These are phyloP conservation scores for Noctua janthina DNA, from an alignment of 2,888 invertebrate genomes.

Conservation along the genomic window DNA sequence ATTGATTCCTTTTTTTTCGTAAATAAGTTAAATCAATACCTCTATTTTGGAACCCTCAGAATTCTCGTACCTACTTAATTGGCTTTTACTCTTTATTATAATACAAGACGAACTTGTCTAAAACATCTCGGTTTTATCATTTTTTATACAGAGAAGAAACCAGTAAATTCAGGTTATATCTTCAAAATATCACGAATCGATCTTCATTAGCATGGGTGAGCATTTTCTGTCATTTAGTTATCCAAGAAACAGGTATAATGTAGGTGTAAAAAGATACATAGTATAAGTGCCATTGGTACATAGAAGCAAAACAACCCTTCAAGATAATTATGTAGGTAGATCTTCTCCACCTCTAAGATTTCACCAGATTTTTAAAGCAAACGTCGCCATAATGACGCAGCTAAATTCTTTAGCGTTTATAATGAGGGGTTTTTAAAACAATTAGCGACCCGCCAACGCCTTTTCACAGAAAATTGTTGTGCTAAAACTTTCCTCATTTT, in stretches of 20 bases:
- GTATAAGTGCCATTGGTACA: neutral
- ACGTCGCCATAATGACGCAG: slow-evolving; percentile 22
- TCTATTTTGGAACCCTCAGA: neutral
- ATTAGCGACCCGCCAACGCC: neutral
- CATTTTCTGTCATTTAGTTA: neutral
- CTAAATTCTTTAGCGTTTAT: slow-evolving; percentile 33
- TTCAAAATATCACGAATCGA: neutral
- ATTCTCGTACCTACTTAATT: slow-evolving; percentile 1
- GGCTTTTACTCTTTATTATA: neutral
- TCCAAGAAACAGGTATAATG: neutral
- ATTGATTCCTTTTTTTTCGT: slow-evolving; percentile 6
- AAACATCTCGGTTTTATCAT: neutral
- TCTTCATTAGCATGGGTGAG: neutral
- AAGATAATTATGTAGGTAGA: neutral
- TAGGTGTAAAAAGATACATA: neutral
- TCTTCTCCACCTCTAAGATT: neutral
- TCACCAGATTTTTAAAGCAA: slow-evolving; percentile 2
- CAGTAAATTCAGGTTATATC: no score
- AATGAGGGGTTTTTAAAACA: slow-evolving; percentile 43
- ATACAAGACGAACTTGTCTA: neutral
- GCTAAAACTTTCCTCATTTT: neutral
- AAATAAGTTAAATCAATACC: neutral
- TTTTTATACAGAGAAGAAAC: neutral
- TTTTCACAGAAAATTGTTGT: slow-evolving; percentile 22
- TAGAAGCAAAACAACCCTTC: neutral